phyloP scores from a whole-genome alignment of 2,113 vertebrate species.

The Actenoides lindsayi region DNA sequence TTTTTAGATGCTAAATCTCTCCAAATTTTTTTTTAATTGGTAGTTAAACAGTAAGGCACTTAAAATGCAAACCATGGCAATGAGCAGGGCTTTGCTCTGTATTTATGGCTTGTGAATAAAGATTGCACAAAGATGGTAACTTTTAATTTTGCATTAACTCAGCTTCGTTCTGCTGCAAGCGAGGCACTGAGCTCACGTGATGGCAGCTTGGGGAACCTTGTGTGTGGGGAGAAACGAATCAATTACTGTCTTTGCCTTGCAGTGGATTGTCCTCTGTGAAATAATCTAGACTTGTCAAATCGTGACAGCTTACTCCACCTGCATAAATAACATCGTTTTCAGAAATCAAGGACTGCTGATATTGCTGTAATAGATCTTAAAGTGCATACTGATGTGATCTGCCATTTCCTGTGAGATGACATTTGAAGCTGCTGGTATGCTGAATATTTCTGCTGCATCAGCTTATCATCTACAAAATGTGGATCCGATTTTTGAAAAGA shows the following conservation, averaged over 20 bases:
- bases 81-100: not conserved
- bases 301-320: conserved; percentile 46
- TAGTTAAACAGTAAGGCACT: not conserved
- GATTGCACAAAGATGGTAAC: not conserved
- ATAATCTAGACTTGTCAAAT: conserved; percentile 14
- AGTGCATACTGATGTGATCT: conserved; percentile 53
- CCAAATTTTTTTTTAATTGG: not conserved
- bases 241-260: not conserved
- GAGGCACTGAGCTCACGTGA: not conserved
- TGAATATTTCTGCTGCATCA: conserved; percentile 3
- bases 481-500: not conserved
- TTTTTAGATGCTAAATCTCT: not conserved
- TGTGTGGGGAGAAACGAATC: not conserved
- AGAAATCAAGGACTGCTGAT: conserved; percentile 51
- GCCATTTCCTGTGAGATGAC: not conserved
- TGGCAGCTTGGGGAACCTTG: not conserved
- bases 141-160: conserved; percentile 24
- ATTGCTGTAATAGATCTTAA: conserved; percentile 41
- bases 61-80: conserved; percentile 4
- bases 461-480: not conserved
- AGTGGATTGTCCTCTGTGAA: not conserved
- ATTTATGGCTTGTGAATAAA: not conserved
- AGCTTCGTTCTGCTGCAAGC: not conserved
- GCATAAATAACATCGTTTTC: not conserved
- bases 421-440: not conserved